Conservation (phyloP, 2,888 invertebrate species). For the Amblyteles armatorius region DNA sequence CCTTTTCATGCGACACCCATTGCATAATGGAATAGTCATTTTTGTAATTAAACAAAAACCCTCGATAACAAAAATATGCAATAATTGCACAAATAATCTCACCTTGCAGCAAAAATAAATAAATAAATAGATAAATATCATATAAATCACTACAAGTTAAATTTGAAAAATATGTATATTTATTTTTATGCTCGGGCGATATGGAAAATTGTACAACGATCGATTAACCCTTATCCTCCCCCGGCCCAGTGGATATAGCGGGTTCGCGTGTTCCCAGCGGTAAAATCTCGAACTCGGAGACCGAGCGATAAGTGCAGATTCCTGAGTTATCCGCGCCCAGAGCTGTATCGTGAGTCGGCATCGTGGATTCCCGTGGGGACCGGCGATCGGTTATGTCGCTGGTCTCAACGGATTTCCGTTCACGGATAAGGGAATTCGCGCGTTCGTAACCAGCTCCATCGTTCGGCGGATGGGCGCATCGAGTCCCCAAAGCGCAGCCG, state of each 20-base stretch:
- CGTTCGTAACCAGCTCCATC: constrained; percentile 10
- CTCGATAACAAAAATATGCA: neutral
- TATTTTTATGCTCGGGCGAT: neutral
- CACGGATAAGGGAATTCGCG: neutral
- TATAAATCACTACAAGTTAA: neutral
- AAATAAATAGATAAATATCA: neutral
- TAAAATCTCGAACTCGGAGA: constrained; percentile 52
- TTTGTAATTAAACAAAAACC: neutral
- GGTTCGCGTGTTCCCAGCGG: constrained; percentile 39
- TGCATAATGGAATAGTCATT: neutral
- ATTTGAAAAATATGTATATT: neutral
- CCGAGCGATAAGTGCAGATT: constrained; percentile 51
- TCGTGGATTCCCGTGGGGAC: constrained; percentile 49
- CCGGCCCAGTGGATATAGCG: neutral
- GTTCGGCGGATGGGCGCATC: constrained; percentile 5
- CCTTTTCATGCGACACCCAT: neutral
- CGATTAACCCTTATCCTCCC: neutral
- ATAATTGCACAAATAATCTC: neutral
- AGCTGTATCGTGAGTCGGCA: constrained; percentile 69
- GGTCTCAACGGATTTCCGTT: constrained; percentile 21
- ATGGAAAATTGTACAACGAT: neutral
- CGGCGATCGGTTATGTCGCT: constrained; percentile 51
- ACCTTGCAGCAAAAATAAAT: neutral
- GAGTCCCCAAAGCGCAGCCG: neutral
- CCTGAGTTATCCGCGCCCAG: constrained; percentile 65